A percentile compares a stretch with the other conserved stretches of the same genome.
Evolutionary conservation across 2,797 vertebrate species (phyloP).

Genomic region (Natrix natrix): DNA sequence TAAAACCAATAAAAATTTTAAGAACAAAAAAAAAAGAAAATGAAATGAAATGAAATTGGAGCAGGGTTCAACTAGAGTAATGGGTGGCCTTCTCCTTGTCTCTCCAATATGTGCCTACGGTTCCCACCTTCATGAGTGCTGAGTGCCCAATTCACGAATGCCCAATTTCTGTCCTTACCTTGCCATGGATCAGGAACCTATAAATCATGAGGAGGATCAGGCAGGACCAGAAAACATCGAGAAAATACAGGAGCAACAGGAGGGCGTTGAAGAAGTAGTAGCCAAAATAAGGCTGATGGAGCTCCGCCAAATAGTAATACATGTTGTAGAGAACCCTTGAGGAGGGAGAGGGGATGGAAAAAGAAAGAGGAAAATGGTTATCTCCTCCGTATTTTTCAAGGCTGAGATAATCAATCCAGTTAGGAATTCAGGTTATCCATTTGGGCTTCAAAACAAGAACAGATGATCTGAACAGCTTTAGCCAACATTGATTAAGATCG

Average conservation of each 20-base stretch:
- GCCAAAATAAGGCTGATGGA: too few species aligned
- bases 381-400: not conserved
- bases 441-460: too few species aligned
- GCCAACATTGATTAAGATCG: too few species aligned
- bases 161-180: not conserved
- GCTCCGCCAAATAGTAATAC: too few species aligned
- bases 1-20: too few species aligned
- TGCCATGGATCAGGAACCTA: not conserved
- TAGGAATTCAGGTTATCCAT: too few species aligned
- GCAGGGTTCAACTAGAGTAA: not conserved
- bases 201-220: not conserved
- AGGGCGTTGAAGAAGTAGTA: not conserved
- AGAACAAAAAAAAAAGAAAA: too few species aligned
- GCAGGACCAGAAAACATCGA: not conserved
- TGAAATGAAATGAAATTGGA: too few species aligned
- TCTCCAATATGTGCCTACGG: not conserved
- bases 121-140: not conserved
- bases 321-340: not conserved
- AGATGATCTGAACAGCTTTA: too few species aligned
- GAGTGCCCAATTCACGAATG: too few species aligned
- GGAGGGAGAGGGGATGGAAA: not conserved
- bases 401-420: not conserved
- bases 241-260: rapidly evolving
- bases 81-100: not conserved
- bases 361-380: not conserved